Base-by-base conservation (phyloP, 2,797 vertebrate species). In the Hippopotamyrus pictus region DNA sequence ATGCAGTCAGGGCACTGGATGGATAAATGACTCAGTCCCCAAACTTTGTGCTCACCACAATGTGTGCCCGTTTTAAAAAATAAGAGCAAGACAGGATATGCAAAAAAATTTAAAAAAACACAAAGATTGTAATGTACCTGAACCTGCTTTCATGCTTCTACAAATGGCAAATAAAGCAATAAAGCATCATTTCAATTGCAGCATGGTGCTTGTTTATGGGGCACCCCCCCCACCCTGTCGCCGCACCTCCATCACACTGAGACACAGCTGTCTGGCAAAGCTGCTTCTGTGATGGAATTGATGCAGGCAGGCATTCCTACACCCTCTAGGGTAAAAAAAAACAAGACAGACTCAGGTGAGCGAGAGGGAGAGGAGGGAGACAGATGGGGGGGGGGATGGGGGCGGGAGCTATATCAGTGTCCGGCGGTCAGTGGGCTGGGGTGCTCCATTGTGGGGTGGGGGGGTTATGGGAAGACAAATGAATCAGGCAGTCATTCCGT, bases 401-500 rank as follows among this genome's bases (percentile, higher is more conserved):
- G 33, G 90, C 25, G 9, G 69, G 48, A 41, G 37, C 37, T 14
- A 87, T 41, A 79, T 73, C n/a, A 76, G 89, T 19, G 82, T 89
- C 3, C n/a, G 25, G 11, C 48, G 87, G 88, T 11, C 69, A 3
- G 92, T 91, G 92, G 91, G 76, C 50, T 90, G 91, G 89, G 90
- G 92, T 89, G 91, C 89, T 91, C 62, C 22, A 93, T 94, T 95
- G 93, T 96, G 96, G 96, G 91, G 96, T 95, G 69, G 73, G 19
- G 59, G 87, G 87, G 95, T 96, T 96, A 96, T 96, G 94, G 92
- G 92, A 97, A 99, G 98, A 99, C 98, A 98, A 99, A 99, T 99
- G 97, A 99, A 97, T 98, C 96, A 95, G 95, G 97, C 97, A 98
- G 97, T 97, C 97, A 98, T 99, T 98, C 98, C 97, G 98, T 97